A percentile compares a stretch with the other conserved stretches of the same genome.
Conservation (phyloP, 2,888 invertebrate genomes). For the Mactromeris polynyma region DNA sequence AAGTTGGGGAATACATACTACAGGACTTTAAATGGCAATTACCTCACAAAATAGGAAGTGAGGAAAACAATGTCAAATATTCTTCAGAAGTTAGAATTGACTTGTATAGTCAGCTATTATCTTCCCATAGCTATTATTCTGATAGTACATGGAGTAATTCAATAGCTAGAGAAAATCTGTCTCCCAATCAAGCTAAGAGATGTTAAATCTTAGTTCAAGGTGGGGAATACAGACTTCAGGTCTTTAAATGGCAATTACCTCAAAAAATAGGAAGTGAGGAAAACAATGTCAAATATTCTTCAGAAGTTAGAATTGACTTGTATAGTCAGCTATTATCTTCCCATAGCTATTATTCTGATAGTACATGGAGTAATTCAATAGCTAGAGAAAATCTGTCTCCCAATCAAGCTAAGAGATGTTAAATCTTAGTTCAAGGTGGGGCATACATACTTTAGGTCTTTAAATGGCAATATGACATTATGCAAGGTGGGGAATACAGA, state of each 20-base stretch:
- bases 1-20: constrained; percentile 72
- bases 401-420: background rate
- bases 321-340: constrained; percentile 47
- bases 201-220: background rate
- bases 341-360: constrained; percentile 41
- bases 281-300: background rate
- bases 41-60: background rate
- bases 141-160: constrained; percentile 41
- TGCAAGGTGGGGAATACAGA: too few species aligned
- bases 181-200: background rate
- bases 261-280: too few species aligned
- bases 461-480: too few species aligned
- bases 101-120: constrained; percentile 28
- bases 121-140: constrained; percentile 45
- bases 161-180: constrained; percentile 50
- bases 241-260: background rate
- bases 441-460: constrained; percentile 76
- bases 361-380: constrained; percentile 44
- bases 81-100: too few species aligned
- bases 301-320: background rate
- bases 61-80: background rate
- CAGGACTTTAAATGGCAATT: background rate
- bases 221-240: constrained; percentile 71
- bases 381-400: constrained; percentile 37
- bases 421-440: constrained; percentile 42